These are phyloP conservation scores for Tyria jacobaeae DNA, from an alignment of 2,888 invertebrate genomes.

Conservation along the genomic window DNA sequence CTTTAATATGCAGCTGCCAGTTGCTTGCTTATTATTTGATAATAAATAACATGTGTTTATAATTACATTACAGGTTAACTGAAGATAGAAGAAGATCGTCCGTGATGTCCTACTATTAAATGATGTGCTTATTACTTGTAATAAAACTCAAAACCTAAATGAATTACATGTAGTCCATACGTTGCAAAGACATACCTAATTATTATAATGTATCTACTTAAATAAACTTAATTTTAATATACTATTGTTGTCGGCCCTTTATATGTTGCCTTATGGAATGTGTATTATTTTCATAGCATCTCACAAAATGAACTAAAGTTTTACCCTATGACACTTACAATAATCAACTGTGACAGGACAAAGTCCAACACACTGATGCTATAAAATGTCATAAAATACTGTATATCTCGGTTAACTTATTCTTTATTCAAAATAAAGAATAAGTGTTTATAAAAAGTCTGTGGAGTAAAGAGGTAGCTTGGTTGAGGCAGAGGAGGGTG, in stretches of 20 bases:
- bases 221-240: no score
- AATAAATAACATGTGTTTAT: neutral
- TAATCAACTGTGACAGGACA: constrained; percentile 63
- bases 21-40: neutral
- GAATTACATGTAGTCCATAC: no score
- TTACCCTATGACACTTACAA: constrained; percentile 37
- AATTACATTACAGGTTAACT: neutral
- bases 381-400: constrained; percentile 77
- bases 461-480: constrained; percentile 44
- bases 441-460: constrained; percentile 80
- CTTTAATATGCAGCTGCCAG: neutral
- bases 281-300: constrained; percentile 30
- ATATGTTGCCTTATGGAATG: constrained; percentile 36
- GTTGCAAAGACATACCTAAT: no score
- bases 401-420: constrained; percentile 55
- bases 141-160: no score
- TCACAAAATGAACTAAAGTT: constrained; percentile 39
- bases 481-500: constrained; percentile 27
- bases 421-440: constrained; percentile 73
- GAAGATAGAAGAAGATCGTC: neutral
- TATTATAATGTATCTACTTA: no score
- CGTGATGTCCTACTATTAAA: neutral
- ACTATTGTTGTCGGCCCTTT: constrained; percentile 30
- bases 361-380: constrained; percentile 69
- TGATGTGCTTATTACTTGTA: no score